Evolutionary conservation across 1,140 invertebrate species (phyloP).

Genomic region (Ptiloglossa arizonensis): DNA sequence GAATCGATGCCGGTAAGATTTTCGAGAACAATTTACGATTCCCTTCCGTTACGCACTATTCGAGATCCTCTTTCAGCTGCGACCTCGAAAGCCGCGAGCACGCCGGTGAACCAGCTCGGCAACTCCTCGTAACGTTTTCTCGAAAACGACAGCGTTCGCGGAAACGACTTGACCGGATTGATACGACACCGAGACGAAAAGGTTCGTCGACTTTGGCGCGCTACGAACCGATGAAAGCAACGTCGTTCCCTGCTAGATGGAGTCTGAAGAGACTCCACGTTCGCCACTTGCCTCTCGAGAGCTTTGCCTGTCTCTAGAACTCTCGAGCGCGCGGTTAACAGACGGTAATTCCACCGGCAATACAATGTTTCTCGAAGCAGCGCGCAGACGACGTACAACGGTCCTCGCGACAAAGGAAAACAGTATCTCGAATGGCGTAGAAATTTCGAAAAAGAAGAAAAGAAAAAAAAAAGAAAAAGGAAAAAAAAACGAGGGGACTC

Average conservation of each 20-base stretch:
- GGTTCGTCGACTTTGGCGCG: conserved; percentile 44
- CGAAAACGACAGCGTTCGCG: conserved; percentile 12
- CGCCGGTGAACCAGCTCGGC: conserved; percentile 9
- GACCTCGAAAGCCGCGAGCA: background rate
- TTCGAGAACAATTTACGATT: background rate
- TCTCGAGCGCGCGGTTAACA: conserved; percentile 60
- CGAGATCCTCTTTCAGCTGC: background rate
- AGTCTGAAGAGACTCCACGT: conserved; percentile 66
- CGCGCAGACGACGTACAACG: background rate
- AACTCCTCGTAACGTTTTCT: background rate
- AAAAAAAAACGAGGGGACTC: too few species aligned
- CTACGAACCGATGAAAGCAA: conserved; percentile 55
- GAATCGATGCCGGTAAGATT: background rate
- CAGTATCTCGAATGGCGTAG: background rate
- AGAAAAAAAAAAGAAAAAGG: too few species aligned
- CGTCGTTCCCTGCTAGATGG: conserved; percentile 43
- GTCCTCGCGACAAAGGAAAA: background rate
- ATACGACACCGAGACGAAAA: conserved; percentile 40
- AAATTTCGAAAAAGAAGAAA: too few species aligned
- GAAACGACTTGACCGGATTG: conserved; percentile 50
- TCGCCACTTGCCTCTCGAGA: conserved; percentile 69
- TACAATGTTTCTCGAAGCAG: conserved; percentile 31
- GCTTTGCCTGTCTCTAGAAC: conserved; percentile 64
- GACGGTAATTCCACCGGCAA: conserved; percentile 56
- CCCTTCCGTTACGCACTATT: too few species aligned